Base-by-base conservation (phyloP, 2,888 invertebrate genomes). In the Phlogophora meticulosa region DNA sequence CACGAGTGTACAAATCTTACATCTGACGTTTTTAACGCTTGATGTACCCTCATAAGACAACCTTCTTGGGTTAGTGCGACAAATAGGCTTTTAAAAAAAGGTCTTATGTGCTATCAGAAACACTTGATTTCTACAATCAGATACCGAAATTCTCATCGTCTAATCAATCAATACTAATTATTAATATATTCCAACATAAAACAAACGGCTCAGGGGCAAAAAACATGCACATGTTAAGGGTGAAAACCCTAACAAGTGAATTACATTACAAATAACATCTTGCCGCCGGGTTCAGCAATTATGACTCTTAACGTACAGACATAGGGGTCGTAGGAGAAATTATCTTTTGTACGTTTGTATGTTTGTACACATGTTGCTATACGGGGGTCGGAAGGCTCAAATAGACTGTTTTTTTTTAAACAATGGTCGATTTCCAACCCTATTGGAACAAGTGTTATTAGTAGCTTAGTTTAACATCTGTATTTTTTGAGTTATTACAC, bases 201-300 rank as follows among this genome's bases (percentile, higher is more conserved):
- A 91, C 89, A 92, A 92, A 90, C 88, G 90, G 90, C 86, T 82
- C 80, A 80, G 72, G 70, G 60, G 63, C 61, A 89, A 90, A 92
- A 91, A 92, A 90, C 86, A 77, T 63, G 88, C 94, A 94, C 93
- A 94, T 94, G 94, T 92, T 88, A 82, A 88, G 92, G 92, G 92
- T 90, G 90, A 84, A 87, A 90, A 88, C 91, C 92, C 92, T 87
- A 90, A 93, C 94, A 94, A 94, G 94, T 94, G 94, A 87, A 90
- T 84, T 62, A 58, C 67, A 81, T 81, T 74, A 87, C 91, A 85
- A 90, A 81, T 49, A 84, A 71, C 65, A 49, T 28, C 22, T 58
- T 68, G 11, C 56, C 32, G 15, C 34, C 22, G 40, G 13, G 61
- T 24, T 59, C 66, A 67, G 40, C 49, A n/a, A 86, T 83, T 80